A percentile compares a stretch with the other conserved stretches of the same genome.
These are phyloP conservation scores for Characodon lateralis DNA, from an alignment of 2,797 vertebrate species.

Conservation along the genomic window DNA sequence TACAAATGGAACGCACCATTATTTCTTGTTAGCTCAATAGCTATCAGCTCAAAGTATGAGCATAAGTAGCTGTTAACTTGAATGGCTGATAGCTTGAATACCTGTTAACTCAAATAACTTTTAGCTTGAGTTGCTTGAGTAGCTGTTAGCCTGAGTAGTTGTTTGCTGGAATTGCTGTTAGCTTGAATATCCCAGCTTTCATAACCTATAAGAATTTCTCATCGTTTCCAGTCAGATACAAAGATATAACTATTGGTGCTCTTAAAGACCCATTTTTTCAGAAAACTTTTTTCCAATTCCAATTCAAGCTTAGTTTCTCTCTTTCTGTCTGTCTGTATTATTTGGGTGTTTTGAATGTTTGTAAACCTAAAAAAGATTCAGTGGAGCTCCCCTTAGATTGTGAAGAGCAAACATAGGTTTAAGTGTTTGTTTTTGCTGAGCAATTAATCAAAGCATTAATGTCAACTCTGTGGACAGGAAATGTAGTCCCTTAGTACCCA, in stretches of 20 bases:
- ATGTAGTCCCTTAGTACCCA: conserved; percentile 28
- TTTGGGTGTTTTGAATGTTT: not conserved
- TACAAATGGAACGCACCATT: no score
- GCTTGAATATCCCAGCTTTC: no score
- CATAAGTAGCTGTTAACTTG: no score
- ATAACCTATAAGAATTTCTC: not conserved
- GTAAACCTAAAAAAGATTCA: not conserved
- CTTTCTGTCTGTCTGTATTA: not conserved
- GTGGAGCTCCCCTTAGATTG: not conserved
- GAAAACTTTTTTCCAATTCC: not conserved
- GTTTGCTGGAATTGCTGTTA: no score
- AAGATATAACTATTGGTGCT: no score
- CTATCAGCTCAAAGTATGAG: no score
- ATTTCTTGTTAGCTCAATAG: no score
- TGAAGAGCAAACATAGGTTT: conserved; percentile 46
- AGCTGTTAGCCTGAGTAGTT: no score
- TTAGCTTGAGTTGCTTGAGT: no score
- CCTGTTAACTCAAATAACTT: no score
- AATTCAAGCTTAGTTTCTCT: not conserved
- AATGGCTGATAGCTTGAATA: no score
- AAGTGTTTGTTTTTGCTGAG: conserved; percentile 58
- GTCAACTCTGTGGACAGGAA: conserved; percentile 43
- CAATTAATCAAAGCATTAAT: conserved; percentile 60
- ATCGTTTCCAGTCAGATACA: not conserved
- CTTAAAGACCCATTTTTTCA: not conserved